Conservation (phyloP, 2,113 vertebrate genomes). For the Sinocyclocheilus maitianheensis region DNA sequence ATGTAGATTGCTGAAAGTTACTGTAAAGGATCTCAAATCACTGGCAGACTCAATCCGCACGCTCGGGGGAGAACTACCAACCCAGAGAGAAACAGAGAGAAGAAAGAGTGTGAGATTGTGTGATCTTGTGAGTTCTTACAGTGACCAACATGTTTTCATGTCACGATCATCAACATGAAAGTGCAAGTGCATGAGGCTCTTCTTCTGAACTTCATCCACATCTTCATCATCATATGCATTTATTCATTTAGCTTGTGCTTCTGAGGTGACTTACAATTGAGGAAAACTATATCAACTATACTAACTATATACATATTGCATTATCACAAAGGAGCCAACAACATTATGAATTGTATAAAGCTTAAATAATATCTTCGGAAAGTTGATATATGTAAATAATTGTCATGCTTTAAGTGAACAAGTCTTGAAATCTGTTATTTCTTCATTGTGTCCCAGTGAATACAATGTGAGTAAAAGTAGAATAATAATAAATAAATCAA, state of each 20-base stretch:
- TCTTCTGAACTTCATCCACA: background rate
- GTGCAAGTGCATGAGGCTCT: background rate
- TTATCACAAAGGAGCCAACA: background rate
- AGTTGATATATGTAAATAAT: background rate
- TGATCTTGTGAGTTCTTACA: conserved; percentile 22
- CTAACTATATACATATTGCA: no score
- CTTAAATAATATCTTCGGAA: background rate
- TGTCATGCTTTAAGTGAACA: background rate
- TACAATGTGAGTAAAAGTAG: background rate
- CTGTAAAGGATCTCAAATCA: conserved; percentile 65
- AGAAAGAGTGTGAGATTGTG: conserved; percentile 30
- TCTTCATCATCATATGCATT: background rate
- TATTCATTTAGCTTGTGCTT: background rate
- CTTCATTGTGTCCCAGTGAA: background rate
- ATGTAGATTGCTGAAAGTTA: conserved; percentile 38
- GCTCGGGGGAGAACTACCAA: background rate
- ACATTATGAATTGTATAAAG: background rate
- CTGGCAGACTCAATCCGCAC: background rate
- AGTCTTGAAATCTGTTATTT: background rate
- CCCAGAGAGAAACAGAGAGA: conserved; percentile 5
- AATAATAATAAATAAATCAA: background rate
- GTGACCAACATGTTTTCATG: conserved; percentile 4
- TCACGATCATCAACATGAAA: background rate
- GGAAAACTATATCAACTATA: background rate
- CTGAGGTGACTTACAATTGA: background rate